A percentile compares a stretch with the other conserved stretches of the same genome.
These are phyloP conservation scores for Xiphophorus hellerii DNA, from an alignment of 2,113 vertebrate species.

Conservation along the genomic window DNA sequence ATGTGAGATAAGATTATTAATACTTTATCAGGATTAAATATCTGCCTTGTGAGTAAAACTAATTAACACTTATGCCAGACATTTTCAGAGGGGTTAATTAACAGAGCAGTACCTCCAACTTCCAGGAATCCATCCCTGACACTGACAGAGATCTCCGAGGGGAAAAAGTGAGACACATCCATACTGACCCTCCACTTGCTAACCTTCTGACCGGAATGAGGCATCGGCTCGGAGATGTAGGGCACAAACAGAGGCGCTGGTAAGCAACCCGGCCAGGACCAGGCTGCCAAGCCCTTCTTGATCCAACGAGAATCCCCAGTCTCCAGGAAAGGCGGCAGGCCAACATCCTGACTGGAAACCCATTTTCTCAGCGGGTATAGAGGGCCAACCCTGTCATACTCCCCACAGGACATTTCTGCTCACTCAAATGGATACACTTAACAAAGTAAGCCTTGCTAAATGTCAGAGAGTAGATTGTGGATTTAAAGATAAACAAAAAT, in stretches of 20 bases:
- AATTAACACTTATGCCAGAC: constrained; percentile 28
- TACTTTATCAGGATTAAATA: constrained; percentile 17
- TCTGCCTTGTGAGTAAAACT: constrained; percentile 6
- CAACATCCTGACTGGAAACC: constrained; percentile 68
- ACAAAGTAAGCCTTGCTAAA: not conserved
- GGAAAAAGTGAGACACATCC: constrained; percentile 79
- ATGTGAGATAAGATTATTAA: constrained; percentile 24
- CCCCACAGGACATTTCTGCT: constrained; percentile 41
- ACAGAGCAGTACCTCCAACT: constrained; percentile 72
- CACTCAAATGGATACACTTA: constrained; percentile 45
- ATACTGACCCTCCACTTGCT: constrained; percentile 76
- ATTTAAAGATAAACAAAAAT: constrained; percentile 23
- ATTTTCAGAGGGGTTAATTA: constrained; percentile 41
- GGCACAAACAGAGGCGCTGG: constrained; percentile 56
- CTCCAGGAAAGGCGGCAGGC: constrained; percentile 66
- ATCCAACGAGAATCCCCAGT: constrained; percentile 61
- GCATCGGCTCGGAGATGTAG: constrained; percentile 39
- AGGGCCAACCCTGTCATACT: constrained; percentile 20
- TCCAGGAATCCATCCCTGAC: constrained; percentile 72
- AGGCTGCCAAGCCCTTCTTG: constrained; percentile 61
- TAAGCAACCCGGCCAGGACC: constrained; percentile 63
- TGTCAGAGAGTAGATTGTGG: not conserved
- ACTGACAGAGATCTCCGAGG: constrained; percentile 74
- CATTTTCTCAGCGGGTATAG: constrained; percentile 64
- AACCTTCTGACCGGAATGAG: constrained; percentile 36